These are phyloP conservation scores for Trissolcus basalis DNA, from an alignment of 1,140 invertebrate genomes.

Conservation along the genomic window DNA sequence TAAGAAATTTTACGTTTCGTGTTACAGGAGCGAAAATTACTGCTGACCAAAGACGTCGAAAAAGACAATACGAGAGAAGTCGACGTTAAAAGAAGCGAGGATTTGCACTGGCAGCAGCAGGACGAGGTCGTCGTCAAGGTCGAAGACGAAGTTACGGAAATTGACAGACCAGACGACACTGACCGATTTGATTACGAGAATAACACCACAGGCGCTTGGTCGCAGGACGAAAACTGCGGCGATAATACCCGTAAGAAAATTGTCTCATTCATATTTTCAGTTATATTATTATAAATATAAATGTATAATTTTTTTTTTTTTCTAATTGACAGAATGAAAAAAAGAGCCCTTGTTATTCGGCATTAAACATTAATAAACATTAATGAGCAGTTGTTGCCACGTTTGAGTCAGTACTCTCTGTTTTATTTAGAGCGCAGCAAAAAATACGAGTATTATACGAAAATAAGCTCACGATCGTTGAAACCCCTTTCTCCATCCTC, in stretches of 20 bases:
- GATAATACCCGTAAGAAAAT: slow-evolving; percentile 56
- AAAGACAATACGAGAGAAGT: slow-evolving; percentile 41
- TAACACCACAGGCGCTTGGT: slow-evolving; percentile 36
- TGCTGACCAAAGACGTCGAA: slow-evolving; percentile 30
- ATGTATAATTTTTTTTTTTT: too few relatives aligned
- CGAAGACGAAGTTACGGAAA: slow-evolving; percentile 60
- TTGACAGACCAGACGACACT: slow-evolving; percentile 55
- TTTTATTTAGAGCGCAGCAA: background rate
- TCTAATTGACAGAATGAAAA: background rate
- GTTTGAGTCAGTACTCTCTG: background rate
- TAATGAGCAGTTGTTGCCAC: slow-evolving; percentile 11
- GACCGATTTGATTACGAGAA: slow-evolving; percentile 58
- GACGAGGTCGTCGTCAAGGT: slow-evolving; percentile 60
- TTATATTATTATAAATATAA: too few relatives aligned
- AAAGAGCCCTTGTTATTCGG: slow-evolving; percentile 12
- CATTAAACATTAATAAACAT: slow-evolving; percentile 24
- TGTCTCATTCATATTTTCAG: background rate
- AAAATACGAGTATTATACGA: background rate
- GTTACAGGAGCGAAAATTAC: slow-evolving; percentile 59
- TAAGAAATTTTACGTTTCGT: slow-evolving; percentile 7
- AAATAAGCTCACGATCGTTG: slow-evolving; percentile 1
- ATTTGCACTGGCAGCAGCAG: slow-evolving; percentile 56
- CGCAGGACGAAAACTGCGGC: slow-evolving; percentile 57
- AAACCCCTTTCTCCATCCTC: background rate
- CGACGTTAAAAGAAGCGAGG: slow-evolving; percentile 48